Conservation (phyloP, 2,888 invertebrate genomes). For the Cosmia pyralina region DNA sequence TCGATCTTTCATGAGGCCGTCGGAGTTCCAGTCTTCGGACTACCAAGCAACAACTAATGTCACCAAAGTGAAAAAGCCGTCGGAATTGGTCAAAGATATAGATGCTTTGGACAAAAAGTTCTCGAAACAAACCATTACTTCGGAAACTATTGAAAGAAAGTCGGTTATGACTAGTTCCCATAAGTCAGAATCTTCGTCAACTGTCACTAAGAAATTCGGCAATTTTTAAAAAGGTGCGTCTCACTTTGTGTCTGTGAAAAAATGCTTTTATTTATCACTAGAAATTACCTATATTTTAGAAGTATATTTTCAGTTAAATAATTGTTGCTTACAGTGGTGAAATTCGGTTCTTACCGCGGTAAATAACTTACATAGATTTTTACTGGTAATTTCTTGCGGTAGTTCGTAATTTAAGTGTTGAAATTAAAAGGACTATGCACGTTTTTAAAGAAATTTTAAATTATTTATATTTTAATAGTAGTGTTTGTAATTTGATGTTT, state of each 20-base stretch:
- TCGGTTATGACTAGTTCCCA: conserved; percentile 92
- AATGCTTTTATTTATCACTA: conserved; percentile 50
- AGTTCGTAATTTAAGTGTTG: conserved; percentile 50
- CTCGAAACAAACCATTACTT: conserved; percentile 92
- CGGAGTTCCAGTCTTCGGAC: conserved; percentile 86
- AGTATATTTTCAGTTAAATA: conserved; percentile 1
- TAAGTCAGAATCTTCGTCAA: conserved; percentile 90
- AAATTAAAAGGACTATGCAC: conserved; percentile 53
- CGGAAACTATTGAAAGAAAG: conserved; percentile 92
- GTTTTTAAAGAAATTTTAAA: conserved; percentile 55
- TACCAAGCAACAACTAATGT: conserved; percentile 77
- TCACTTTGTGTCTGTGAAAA: conserved; percentile 31
- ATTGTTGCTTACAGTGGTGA: conserved; percentile 19
- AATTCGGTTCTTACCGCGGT: conserved; percentile 23
- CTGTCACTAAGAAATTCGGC: conserved; percentile 90
- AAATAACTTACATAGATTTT: conserved; percentile 1
- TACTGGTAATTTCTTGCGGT: conserved; percentile 39
- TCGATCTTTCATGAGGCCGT: conserved; percentile 87
- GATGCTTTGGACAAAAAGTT: conserved; percentile 92
- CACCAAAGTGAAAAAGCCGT: conserved; percentile 80
- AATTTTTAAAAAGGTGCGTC: conserved; percentile 82
- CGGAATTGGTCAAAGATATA: conserved; percentile 85
- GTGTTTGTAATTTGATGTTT: conserved; percentile 56
- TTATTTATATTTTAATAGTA: conserved; percentile 59
- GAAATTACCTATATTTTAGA: conserved; percentile 23